Base-by-base conservation (phyloP, 2,797 vertebrate species). In the Megaceryle alcyon region DNA sequence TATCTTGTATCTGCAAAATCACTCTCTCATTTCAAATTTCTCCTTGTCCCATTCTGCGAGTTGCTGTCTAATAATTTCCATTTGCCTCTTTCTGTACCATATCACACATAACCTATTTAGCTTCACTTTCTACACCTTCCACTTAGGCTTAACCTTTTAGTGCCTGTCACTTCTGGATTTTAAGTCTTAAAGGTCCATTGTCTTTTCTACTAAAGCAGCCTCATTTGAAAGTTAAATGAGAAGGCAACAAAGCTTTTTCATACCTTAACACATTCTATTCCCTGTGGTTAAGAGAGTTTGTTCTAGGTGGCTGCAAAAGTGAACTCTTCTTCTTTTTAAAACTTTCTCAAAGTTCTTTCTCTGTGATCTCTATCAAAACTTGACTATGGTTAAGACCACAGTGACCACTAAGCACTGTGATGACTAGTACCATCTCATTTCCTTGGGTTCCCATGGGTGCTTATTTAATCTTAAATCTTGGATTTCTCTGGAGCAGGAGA, bases 191-290 rank as follows among this genome's bases (percentile, higher is more conserved):
- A 88, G 37, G 69, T 68, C 49, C 57, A 57, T 4, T 91, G 37
- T 72, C n/a, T 61, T 59, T 81, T 26, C 44, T 33, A 21, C 35
- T 72, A 92, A 83, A 79, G 54, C 54, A 63, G 43, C 48, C 46
- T 86, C 77, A 93, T 82, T 88, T 92, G 66, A 59, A 88, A 96
- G 70, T 82, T 56, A 95, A 96, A 84, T 92, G 61, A 94, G 80
- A 88, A 69, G 29, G 26, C 29, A 86, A 77, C 14, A 54, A 86
- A 91, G 53, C 25, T 8, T 83, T 61, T 91, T 81, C 49, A 72
- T 60, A 49, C 84, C 56, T 82, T 54, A 82, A 92, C 22, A 76
- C 18, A 19, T 65, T 57, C 60, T 77, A 15, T 23, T 91, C 61
- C 61, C 46, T n/a, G 31, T 0, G 0, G 59, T 60, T 82, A 86